A percentile compares a stretch with the other conserved stretches of the same genome.
These are phyloP conservation scores for Eupleurogrammus muticus DNA, from an alignment of 2,797 vertebrate species.

Conservation along the genomic window DNA sequence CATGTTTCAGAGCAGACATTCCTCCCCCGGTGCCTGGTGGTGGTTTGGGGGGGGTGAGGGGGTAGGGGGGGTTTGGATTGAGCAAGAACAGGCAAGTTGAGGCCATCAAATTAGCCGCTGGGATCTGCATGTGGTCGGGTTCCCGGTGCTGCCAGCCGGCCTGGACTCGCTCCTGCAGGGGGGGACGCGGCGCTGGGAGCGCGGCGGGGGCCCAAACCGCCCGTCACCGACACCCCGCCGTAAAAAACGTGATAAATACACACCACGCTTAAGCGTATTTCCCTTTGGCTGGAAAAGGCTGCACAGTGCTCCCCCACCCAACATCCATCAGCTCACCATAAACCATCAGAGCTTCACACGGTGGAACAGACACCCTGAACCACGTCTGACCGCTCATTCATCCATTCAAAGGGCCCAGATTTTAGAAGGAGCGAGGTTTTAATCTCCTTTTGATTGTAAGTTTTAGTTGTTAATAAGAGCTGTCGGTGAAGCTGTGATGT, in stretches of 20 bases:
- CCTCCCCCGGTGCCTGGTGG: conserved; percentile 46
- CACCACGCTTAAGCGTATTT: background rate
- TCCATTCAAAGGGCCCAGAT: no score
- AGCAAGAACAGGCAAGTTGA: conserved; percentile 68
- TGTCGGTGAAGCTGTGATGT: no score
- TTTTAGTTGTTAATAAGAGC: no score
- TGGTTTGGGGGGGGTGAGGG: conserved; percentile 37
- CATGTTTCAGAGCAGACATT: conserved; percentile 55
- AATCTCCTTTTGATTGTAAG: no score
- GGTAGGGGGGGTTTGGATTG: conserved; percentile 50
- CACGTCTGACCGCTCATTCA: no score
- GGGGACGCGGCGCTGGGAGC: no score
- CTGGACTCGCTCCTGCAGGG: conserved; percentile 40
- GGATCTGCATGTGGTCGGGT: conserved; percentile 57
- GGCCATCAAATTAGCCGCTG: conserved; percentile 67
- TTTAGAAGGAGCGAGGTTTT: no score
- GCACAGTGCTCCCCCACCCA: background rate
- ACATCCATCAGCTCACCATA: no score
- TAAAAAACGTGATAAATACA: conserved; percentile 1
- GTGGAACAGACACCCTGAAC: no score
- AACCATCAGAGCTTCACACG: no score
- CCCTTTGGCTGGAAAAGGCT: no score
- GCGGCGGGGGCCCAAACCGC: no score
- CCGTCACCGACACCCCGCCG: conserved; percentile 16
- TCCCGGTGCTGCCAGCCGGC: conserved; percentile 48